A percentile compares a stretch with the other conserved stretches of the same genome.
Conservation (phyloP, 2,888 invertebrate species). For the Nowickia ferox region DNA sequence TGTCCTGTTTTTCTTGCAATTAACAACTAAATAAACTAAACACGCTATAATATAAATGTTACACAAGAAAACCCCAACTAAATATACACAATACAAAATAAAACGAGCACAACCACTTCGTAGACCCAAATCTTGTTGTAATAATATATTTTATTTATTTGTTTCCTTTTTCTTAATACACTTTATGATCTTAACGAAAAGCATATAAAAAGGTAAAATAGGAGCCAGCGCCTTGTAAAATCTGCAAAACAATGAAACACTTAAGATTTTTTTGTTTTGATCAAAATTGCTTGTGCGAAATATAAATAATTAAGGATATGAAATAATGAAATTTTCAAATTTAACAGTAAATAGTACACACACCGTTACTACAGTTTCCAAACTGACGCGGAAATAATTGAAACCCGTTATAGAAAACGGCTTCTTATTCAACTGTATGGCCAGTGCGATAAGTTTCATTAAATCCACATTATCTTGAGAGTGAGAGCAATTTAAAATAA, state of each 20-base stretch:
- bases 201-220: conserved; percentile 74
- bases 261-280: neutral
- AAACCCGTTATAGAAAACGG: conserved; percentile 70
- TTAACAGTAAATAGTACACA: neutral
- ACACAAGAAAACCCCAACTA: neutral
- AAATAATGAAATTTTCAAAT: neutral
- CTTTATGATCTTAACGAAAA: conserved; percentile 63
- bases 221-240: conserved; percentile 73
- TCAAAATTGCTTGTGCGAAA: too few species aligned
- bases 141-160: conserved; percentile 6
- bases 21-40: conserved; percentile 16
- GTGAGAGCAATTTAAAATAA: conserved; percentile 70
- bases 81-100: neutral
- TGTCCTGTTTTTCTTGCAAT: neutral
- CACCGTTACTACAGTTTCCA: conserved; percentile 71
- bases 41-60: conserved; percentile 32
- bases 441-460: conserved; percentile 73
- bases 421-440: conserved; percentile 72
- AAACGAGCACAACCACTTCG: conserved; percentile 24
- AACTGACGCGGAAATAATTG: conserved; percentile 73
- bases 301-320: too few species aligned
- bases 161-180: conserved; percentile 13
- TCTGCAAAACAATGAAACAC: conserved; percentile 52
- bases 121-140: conserved; percentile 39
- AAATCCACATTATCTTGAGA: conserved; percentile 68